Base-by-base conservation (phyloP, 1,140 invertebrate genomes). In the Drosophila pandora region DNA sequence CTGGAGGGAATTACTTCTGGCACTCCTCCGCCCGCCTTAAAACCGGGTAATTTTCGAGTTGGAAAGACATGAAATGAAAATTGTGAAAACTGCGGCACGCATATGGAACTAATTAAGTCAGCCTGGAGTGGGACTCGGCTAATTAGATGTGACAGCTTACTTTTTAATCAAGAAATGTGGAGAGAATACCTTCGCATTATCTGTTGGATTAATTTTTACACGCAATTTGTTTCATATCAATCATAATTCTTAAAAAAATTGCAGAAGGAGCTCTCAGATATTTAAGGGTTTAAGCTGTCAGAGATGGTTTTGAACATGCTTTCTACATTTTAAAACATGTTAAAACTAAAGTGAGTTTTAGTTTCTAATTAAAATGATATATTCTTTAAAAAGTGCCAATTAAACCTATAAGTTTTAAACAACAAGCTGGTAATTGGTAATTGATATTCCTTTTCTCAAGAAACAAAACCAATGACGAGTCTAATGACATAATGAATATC, bases 11-110 rank as follows among this genome's bases (percentile, higher is more conserved):
- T 39, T 43, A 2, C 13, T 17, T 0, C 17, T 17, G 37, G 10
- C 21, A n/a, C 53, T 25, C 22, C 45, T 41, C 43, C 13, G 8
- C 13, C 41, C 25, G 25, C 25, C 13, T 3, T 43, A 30, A 23
- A 52, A 37, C 50, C 28, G 43, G 41, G 45, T 43, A 55, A 67
- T 75, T 54, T 60, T 74, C 41, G 30, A 45, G 53, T 48, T 37
- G 12, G 50, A 30, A 54, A 52, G 56, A 65, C 32, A 43, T 34
- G n/a, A 58, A 67, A 53, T 67, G 48, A 67, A 54, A 74, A 64
- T 52, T 57, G 53, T 9, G 41, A 21, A 57, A 57, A 49, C 48
- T 41, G 62, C 32, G 2, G 21, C 47, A 63, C 47, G 34, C 47
- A 52, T 52, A 43, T 63, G 63, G 25, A 6, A 21, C 25, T 64